phyloP scores from a whole-genome alignment of 2,797 vertebrate genomes.

The Oreochromis grahami region DNA sequence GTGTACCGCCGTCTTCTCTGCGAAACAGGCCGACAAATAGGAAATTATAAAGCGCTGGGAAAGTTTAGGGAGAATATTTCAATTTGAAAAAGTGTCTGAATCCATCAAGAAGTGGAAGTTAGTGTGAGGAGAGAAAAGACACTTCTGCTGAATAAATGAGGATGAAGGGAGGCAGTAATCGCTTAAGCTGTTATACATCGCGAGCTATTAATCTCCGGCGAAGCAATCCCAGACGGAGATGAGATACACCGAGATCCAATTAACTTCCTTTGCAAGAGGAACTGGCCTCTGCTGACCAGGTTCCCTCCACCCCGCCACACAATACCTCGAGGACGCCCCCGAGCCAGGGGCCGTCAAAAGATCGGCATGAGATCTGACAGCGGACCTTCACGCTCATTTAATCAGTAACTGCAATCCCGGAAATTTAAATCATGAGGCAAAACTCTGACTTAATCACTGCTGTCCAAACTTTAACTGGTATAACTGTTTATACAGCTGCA shows the following conservation, averaged over 20 bases:
- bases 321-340: constrained; percentile 19
- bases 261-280: constrained; percentile 47
- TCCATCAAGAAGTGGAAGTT: neutral
- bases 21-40: fast-evolving
- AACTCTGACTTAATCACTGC: neutral
- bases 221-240: constrained; percentile 44
- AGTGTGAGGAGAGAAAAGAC: constrained; percentile 6
- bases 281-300: constrained; percentile 12
- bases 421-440: constrained; percentile 4
- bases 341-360: constrained; percentile 19
- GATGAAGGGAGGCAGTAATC: constrained; percentile 47
- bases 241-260: constrained; percentile 62
- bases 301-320: neutral
- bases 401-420: constrained; percentile 8
- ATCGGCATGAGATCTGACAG: constrained; percentile 28
- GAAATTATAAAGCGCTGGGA: neutral
- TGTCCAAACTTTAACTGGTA: constrained; percentile 6
- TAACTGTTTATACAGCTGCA: constrained; percentile 66
- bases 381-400: constrained; percentile 22
- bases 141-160: constrained; percentile 25
- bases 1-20: neutral
- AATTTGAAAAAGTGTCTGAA: neutral
- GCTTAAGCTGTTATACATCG: constrained; percentile 48
- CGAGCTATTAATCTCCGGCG: constrained; percentile 55
- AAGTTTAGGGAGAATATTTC: neutral